A percentile compares a stretch with the other conserved stretches of the same genome.
phyloP scores from a whole-genome alignment of 2,113 vertebrate genomes.

The Xyrauchen texanus region DNA sequence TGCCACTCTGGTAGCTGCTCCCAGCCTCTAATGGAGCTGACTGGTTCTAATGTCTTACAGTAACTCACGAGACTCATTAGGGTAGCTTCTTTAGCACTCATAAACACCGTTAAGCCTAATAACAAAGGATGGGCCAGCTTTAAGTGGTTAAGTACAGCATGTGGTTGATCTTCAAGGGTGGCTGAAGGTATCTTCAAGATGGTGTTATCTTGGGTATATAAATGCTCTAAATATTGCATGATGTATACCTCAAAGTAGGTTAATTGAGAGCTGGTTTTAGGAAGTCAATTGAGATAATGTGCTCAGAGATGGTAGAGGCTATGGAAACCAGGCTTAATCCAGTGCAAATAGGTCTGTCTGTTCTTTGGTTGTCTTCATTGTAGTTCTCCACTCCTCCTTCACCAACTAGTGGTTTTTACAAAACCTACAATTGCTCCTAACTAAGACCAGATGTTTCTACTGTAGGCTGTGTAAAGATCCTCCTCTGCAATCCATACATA shows the following conservation, averaged over 20 bases:
- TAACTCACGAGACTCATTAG: conserved; percentile 72
- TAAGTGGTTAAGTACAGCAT: conserved; percentile 56
- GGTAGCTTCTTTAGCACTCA: conserved; percentile 70
- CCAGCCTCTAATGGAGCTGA: conserved; percentile 57
- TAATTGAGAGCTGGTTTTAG: not conserved
- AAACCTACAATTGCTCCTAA: conserved; percentile 76
- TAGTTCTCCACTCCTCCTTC: conserved; percentile 55
- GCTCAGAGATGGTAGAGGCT: too few relatives aligned
- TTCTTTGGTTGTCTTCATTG: not conserved
- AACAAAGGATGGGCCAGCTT: conserved; percentile 57
- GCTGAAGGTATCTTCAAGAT: conserved; percentile 11
- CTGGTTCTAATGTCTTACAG: conserved; percentile 68
- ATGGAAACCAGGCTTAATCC: not conserved
- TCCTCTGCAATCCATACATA: conserved; percentile 65
- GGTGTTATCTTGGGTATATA: conserved; percentile 32
- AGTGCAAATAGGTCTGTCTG: not conserved
- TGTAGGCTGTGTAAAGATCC: conserved; percentile 72
- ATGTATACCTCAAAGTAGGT: not conserved
- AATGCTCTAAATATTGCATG: conserved; percentile 1
- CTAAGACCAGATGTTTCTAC: conserved; percentile 78
- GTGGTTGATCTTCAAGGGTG: conserved; percentile 30
- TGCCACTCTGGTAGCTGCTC: conserved; percentile 61
- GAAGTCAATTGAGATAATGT: not conserved
- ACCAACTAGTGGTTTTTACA: conserved; percentile 67
- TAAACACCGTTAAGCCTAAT: conserved; percentile 71